phyloP scores from a whole-genome alignment of 1,140 invertebrate species.

The Magallana angulata region DNA sequence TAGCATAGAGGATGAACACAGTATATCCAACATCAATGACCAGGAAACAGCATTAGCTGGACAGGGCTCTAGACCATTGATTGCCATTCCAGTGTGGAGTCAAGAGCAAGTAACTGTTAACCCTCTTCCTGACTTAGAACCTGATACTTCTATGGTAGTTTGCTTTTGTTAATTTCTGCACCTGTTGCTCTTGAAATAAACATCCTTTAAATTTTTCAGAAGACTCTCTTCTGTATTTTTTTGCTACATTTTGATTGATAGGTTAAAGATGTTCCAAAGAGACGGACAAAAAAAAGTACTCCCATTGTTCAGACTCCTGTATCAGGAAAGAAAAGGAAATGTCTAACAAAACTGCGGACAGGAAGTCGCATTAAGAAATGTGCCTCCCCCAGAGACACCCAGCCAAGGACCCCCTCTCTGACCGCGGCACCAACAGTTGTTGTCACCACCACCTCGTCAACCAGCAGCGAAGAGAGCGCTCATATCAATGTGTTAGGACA shows the following conservation, averaged over 20 bases:
- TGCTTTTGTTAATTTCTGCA: background rate
- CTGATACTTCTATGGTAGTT: background rate
- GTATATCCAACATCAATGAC: background rate
- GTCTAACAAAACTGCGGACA: background rate
- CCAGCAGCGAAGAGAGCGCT: background rate
- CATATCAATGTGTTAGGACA: background rate
- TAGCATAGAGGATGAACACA: background rate
- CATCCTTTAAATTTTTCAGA: too few species aligned
- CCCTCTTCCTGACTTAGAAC: background rate
- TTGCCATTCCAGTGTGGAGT: background rate
- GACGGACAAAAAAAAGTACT: background rate
- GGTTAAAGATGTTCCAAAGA: background rate
- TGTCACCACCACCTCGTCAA: background rate
- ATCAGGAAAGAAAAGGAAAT: constrained; percentile 9
- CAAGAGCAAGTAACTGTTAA: background rate
- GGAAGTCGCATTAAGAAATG: background rate
- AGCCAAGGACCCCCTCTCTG: background rate
- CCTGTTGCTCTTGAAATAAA: too few species aligned
- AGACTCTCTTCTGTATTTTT: too few species aligned
- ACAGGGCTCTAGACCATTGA: background rate
- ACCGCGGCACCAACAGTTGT: background rate
- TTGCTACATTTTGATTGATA: too few species aligned
- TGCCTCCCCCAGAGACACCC: background rate
- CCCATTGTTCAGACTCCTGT: background rate
- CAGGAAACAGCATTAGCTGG: background rate